A percentile compares a stretch with the other conserved stretches of the same genome.
These are phyloP conservation scores for Drosophila eugracilis DNA, from an alignment of 1,140 invertebrate genomes.

Conservation along the genomic window DNA sequence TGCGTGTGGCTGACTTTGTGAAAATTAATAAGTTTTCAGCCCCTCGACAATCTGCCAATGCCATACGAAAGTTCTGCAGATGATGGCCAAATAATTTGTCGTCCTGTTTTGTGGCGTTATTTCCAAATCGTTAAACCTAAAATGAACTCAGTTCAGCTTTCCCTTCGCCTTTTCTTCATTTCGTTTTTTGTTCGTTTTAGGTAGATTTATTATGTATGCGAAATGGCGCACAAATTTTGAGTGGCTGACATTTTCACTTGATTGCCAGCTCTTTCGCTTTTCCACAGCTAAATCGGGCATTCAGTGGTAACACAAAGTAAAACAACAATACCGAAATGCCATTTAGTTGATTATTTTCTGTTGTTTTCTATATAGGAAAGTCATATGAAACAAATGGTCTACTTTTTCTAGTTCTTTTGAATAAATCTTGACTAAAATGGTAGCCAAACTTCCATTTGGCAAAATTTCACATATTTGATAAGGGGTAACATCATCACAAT, in stretches of 20 bases:
- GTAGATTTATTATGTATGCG: constrained; percentile 70
- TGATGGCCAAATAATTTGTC: constrained; percentile 82
- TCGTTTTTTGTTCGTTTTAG: constrained; percentile 37
- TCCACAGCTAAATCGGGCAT: constrained; percentile 66
- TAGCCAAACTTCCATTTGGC: no score
- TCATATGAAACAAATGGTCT: no score
- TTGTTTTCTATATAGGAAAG: constrained; percentile 12
- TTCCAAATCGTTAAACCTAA: constrained; percentile 78
- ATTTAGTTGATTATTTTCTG: constrained; percentile 45
- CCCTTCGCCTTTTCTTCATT: constrained; percentile 24
- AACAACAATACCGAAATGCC: constrained; percentile 15
- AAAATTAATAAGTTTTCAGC: constrained; percentile 76
- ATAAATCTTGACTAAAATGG: no score
- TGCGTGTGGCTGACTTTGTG: constrained; percentile 66
- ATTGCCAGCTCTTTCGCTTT: constrained; percentile 36
- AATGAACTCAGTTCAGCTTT: constrained; percentile 54
- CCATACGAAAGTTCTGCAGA: constrained; percentile 60
- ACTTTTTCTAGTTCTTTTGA: no score
- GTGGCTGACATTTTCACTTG: constrained; percentile 76
- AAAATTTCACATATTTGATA: no score
- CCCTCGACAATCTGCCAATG: constrained; percentile 12
- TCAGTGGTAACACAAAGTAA: constrained; percentile 16
- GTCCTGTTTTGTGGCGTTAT: constrained; percentile 67
- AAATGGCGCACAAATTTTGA: constrained; percentile 58
- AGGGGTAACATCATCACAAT: no score